Percentiles rank a stretch among this genome's conserved stretches.
Evolutionary conservation across 2,113 vertebrate genomes (phyloP).

Genomic region (Ciconia boyciana): DNA sequence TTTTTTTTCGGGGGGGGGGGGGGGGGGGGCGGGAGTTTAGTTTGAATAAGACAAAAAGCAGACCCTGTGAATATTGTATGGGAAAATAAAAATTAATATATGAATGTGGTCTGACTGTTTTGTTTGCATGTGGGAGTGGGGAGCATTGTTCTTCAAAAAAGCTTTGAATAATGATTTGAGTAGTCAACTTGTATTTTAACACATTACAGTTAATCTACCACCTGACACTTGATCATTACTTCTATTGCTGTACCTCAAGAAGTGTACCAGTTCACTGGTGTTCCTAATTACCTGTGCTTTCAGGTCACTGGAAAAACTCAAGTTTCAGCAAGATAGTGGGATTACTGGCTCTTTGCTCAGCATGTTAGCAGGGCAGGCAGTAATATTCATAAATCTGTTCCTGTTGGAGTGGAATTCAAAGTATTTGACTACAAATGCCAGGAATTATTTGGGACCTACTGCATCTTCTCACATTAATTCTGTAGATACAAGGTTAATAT

Average conservation of each 20-base stretch:
- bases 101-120: conserved; percentile 7
- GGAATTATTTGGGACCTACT: neutral
- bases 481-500: neutral
- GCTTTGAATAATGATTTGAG: neutral
- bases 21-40: neutral
- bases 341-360: neutral
- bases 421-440: neutral
- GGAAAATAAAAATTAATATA: conserved; percentile 74
- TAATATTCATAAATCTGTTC: neutral
- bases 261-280: neutral
- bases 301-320: neutral
- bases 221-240: neutral
- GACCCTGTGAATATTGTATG: conserved; percentile 67
- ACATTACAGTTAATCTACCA: neutral
- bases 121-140: neutral
- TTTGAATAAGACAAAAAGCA: conserved; percentile 56
- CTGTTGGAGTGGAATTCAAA: neutral
- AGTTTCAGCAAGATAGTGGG: neutral
- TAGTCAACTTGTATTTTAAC: neutral
- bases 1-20: neutral
- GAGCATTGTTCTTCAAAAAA: neutral
- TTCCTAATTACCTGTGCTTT: neutral
- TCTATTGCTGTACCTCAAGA: fast-evolving
- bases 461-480: neutral
- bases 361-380: fast-evolving